Evolutionary conservation across 2,797 vertebrate species (phyloP).

Genomic region (Scolopax rusticola): DNA sequence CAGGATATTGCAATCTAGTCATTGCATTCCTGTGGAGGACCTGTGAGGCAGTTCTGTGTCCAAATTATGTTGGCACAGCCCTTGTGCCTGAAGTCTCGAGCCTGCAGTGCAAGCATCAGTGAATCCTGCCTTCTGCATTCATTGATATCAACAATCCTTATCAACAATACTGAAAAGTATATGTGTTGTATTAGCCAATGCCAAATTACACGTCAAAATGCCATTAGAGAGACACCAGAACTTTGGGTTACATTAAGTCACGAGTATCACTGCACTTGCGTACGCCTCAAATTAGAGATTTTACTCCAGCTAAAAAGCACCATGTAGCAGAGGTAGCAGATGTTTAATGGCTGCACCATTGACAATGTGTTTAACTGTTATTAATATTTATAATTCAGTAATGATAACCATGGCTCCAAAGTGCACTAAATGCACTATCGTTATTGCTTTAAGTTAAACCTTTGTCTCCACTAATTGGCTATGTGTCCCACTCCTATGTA

Average conservation of each 20-base stretch:
- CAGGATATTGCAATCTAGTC: background rate
- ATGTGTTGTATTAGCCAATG: background rate
- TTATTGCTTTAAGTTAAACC: slow-evolving; percentile 71
- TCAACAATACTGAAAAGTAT: background rate
- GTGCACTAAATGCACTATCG: slow-evolving; percentile 53
- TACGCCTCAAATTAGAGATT: background rate
- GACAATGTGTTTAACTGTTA: slow-evolving; percentile 72
- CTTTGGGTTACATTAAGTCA: background rate
- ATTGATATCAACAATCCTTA: background rate
- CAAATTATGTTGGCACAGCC: background rate
- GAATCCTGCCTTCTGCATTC: background rate
- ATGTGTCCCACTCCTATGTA: background rate
- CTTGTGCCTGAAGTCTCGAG: background rate
- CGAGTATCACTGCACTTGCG: background rate
- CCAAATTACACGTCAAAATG: background rate
- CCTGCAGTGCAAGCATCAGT: background rate
- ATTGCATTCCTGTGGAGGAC: background rate
- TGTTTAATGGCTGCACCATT: slow-evolving; percentile 67
- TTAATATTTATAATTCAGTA: slow-evolving; percentile 76
- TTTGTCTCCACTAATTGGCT: slow-evolving; percentile 62
- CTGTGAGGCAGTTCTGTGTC: background rate
- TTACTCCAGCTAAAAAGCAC: slow-evolving; percentile 31
- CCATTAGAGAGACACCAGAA: background rate
- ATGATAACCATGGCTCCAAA: slow-evolving; percentile 65
- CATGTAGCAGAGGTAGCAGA: slow-evolving; percentile 50